These are phyloP conservation scores for Borostomias antarcticus DNA, from an alignment of 2,797 vertebrate genomes.

Conservation along the genomic window DNA sequence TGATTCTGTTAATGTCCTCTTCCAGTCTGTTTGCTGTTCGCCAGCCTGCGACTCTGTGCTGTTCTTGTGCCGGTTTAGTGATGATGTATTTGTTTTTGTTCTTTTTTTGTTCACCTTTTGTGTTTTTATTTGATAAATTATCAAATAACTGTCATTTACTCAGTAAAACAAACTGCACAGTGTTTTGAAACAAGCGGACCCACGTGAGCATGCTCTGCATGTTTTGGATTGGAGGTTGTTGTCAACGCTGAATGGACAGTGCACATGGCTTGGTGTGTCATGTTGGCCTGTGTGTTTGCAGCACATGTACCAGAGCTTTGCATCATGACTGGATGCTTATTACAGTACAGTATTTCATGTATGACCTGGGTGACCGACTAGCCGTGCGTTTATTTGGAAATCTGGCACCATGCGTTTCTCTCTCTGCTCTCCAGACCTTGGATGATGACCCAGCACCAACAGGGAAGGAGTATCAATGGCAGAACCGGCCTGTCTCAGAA, in stretches of 20 bases:
- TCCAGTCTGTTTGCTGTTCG: no score
- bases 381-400: neutral
- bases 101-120: slow-evolving; percentile 3
- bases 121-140: neutral
- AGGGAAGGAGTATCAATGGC: slow-evolving; percentile 90
- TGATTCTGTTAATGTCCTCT: neutral
- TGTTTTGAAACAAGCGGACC: neutral
- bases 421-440: slow-evolving; percentile 72
- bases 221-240: slow-evolving; percentile 5
- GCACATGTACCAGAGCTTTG: slow-evolving; percentile 16
- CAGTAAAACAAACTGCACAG: neutral
- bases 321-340: neutral
- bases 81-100: slow-evolving; percentile 19
- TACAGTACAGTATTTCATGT: no score
- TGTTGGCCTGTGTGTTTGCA: slow-evolving; percentile 6
- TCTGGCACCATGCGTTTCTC: slow-evolving; percentile 14
- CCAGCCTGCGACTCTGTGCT: slow-evolving; percentile 15
- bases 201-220: slow-evolving; percentile 33
- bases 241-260: neutral
- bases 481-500: slow-evolving; percentile 83
- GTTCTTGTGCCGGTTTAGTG: slow-evolving; percentile 44
- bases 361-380: no score
- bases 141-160: no score
- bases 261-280: slow-evolving; percentile 5
- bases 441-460: slow-evolving; percentile 80